Base-by-base conservation (phyloP, 2,888 invertebrate species). In the Amphipyra berbera region DNA sequence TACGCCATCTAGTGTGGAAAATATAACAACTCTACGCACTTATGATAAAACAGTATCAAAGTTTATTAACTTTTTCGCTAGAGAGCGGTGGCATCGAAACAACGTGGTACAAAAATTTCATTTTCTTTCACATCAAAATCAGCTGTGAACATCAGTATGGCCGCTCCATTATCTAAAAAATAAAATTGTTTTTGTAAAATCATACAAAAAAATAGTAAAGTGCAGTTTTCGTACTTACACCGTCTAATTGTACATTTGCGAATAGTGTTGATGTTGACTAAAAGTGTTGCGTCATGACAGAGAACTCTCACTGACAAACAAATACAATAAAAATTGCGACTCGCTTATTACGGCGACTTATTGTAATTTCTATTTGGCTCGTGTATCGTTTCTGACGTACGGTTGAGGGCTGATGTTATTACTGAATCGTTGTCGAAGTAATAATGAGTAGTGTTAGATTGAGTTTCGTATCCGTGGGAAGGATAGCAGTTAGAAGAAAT, bases 241-340 rank as follows among this genome's bases (percentile, higher is more conserved):
- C 83, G 83, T 83, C 78, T 80, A 84, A 55, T 88, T 87, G 81
- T 87, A 86, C 82, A 85, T 86, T 88, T 82, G 73, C 83, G 82
- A 86, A 84, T 87, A 85, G 90, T 92, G 92, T 91, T 92, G 88
- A 89, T 91, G 90, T 90, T 92, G 90, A 90, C 89, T 91, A 88
- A 92, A 93, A 93, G 93, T 94, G 94, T 95, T 95, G 95, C 95
- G 95, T 95, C 95, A 95, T 95, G 95, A 93, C 91, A 92, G 90
- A 92, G 89, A 89, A 90, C 93, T 92, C 93, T 94, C 92, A 90
- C 94, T 94, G 94, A 94, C 94, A 95, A 94, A 93, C 89, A 95
- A 93, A 92, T 93, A 93, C 90, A 93, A 92, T 91, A 94, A 92
- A 92, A 91, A 89, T 92, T 89, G 89, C 88, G 83, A 88, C 83